Base-by-base conservation (phyloP, 2,797 vertebrate species). In the Centropyge bicolor region DNA sequence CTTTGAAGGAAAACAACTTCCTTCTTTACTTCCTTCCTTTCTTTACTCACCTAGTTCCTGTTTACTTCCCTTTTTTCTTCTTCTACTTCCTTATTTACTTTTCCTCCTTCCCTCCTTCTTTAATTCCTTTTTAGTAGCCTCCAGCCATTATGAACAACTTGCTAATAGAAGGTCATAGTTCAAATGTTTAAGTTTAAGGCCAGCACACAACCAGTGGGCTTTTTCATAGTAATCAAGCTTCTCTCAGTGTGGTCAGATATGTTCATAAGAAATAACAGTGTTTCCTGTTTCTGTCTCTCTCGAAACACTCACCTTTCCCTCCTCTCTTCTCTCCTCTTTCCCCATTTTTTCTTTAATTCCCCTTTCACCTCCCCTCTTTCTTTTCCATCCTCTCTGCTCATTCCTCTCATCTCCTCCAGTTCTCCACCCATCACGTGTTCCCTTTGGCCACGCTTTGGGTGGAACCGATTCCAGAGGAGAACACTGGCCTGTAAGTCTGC, bases 391-490 rank as follows among this genome's bases (percentile, higher is more conserved):
- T 46, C 54, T 52, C 20, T 51, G 3, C 19, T 19, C 51, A 19
- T 35, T 19, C 81, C 27, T 68, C 61, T n/a, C 41, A 45, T 74
- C 38, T 75, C 48, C 85, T 89, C 10, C 92, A 99, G 98, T 99
- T 99, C 89, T 99, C 98, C 88, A 99, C 97, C 0, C 98, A 99
- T 86, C 98, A 99, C 62, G 96, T 99, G 84, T 99, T 99, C 85
- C 96, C 97, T 4, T 86, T 99, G 92, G 94, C 96, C 68, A 99
- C 98, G 0, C 91, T 99, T 38, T 99, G 98, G 98, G 97, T 96
- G 81, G 98, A 99, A 88, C 96, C 97, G 0, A 93, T 98, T 83
- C 96, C 97, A 11, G 98, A 99, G 93, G 98, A 99, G 88, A 88
- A 93, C 89, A 88, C 94, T n/a, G 94, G 93, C 70, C 88, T 95